A percentile compares a stretch with the other conserved stretches of the same genome.
Conservation (phyloP, 92 coral and sea anemone species). For the Bergia puertoricense region DNA sequence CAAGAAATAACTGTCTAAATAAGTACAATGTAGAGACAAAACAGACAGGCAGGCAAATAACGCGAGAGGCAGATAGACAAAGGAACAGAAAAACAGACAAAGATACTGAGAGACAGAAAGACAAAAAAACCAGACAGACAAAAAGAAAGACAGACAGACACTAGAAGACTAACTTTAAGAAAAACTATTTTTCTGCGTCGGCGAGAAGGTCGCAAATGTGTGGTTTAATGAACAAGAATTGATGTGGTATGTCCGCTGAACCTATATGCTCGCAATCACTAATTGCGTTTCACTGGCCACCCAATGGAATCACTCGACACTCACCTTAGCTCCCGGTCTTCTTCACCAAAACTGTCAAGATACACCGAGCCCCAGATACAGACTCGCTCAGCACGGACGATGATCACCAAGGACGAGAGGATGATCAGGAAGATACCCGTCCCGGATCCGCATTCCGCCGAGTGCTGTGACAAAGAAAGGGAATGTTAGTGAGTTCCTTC, state of each 20-base stretch:
- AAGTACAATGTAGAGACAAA: too few relatives aligned
- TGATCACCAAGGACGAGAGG: constrained; percentile 84
- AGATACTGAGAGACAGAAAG: too few relatives aligned
- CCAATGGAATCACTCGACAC: neutral
- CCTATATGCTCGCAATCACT: neutral
- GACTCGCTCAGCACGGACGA: constrained; percentile 92
- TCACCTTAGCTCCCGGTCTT: constrained; percentile 94
- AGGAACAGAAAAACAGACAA: neutral
- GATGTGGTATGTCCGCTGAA: neutral
- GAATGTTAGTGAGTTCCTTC: neutral
- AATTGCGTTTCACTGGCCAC: neutral
- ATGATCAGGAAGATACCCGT: constrained; percentile 90
- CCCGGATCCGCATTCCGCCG: constrained; percentile 92
- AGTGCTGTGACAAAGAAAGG: constrained; percentile 64
- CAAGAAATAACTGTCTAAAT: too few relatives aligned
- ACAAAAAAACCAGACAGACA: too few relatives aligned
- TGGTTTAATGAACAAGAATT: too few relatives aligned
- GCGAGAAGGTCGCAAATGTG: too few relatives aligned
- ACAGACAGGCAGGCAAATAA: too few relatives aligned
- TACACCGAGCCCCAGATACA: constrained; percentile 99
- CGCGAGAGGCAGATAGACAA: neutral
- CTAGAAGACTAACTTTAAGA: too few relatives aligned
- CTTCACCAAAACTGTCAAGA: constrained; percentile 98
- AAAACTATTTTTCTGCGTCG: too few relatives aligned
- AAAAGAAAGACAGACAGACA: neutral